Evolutionary conservation across 2,113 vertebrate genomes (phyloP).

Genomic region (Dipodomys ordii): DNA sequence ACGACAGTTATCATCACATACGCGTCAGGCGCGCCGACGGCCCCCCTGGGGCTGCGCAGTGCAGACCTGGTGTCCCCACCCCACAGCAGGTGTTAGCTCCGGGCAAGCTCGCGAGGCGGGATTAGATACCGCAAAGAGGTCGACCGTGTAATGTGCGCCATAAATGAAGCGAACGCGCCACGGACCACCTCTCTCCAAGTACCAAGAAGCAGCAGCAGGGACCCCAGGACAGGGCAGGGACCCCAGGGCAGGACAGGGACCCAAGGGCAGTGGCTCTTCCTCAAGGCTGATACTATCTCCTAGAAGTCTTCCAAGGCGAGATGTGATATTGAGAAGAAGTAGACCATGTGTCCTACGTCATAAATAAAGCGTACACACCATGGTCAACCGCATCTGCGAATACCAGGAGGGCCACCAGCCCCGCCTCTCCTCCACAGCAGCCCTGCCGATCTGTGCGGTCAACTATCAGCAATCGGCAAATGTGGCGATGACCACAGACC

Average conservation of each 20-base stretch:
- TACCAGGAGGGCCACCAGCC: constrained; percentile 42
- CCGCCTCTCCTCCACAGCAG: constrained; percentile 14
- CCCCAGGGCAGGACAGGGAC: constrained; percentile 25
- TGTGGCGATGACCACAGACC: neutral
- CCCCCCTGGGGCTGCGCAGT: neutral
- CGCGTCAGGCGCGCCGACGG: neutral
- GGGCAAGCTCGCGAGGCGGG: constrained; percentile 76
- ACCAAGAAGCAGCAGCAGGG: constrained; percentile 72
- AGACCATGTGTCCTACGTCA: constrained; percentile 83
- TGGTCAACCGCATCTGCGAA: constrained; percentile 80
- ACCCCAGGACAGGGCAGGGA: constrained; percentile 29
- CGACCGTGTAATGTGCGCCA: constrained; percentile 84
- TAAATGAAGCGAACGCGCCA: constrained; percentile 82
- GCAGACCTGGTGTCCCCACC: neutral
- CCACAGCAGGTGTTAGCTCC: constrained; percentile 64
- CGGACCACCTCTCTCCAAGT: constrained; percentile 83
- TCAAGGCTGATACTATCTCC: constrained; percentile 72
- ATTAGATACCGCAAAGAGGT: constrained; percentile 83
- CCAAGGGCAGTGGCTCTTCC: constrained; percentile 70
- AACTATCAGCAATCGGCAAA: neutral
- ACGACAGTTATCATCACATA: neutral
- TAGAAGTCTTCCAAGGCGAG: constrained; percentile 70
- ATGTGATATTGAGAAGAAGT: constrained; percentile 81
- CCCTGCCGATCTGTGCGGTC: neutral
- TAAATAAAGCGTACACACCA: constrained; percentile 79